Evolutionary conservation across 1,140 invertebrate species (phyloP).

Genomic region (Pachypeltis micranthus): DNA sequence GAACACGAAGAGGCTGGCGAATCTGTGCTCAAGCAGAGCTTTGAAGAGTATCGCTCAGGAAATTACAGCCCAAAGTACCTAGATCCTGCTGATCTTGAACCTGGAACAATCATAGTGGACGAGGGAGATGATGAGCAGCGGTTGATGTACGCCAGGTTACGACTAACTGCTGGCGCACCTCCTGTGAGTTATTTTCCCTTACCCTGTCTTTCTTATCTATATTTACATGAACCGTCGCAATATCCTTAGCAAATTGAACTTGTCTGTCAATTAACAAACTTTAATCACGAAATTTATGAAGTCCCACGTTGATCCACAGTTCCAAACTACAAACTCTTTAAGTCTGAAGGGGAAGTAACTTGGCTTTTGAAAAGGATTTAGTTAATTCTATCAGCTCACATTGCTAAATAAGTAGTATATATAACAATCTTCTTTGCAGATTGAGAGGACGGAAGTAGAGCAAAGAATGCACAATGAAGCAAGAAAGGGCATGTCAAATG

Average conservation of each 20-base stretch:
- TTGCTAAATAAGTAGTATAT: too few relatives aligned
- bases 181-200: slow-evolving; percentile 18
- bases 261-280: too few relatives aligned
- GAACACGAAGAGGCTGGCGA: slow-evolving; percentile 38
- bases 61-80: slow-evolving; percentile 75
- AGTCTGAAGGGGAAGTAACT: too few relatives aligned
- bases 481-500: slow-evolving; percentile 73
- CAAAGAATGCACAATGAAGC: slow-evolving; percentile 62
- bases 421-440: slow-evolving; percentile 34
- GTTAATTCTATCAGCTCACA: too few relatives aligned
- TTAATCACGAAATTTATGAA: too few relatives aligned
- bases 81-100: slow-evolving; percentile 55
- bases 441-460: slow-evolving; percentile 44
- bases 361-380: too few relatives aligned
- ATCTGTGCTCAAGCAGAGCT: slow-evolving; percentile 46
- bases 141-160: slow-evolving; percentile 56
- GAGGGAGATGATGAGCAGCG: slow-evolving; percentile 67
- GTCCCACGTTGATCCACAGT: too few relatives aligned
- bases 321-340: too few relatives aligned
- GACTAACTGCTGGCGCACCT: slow-evolving; percentile 31
- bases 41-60: slow-evolving; percentile 62
- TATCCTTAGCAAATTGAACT: too few relatives aligned
- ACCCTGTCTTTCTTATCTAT: not conserved
- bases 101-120: slow-evolving; percentile 65
- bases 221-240: too few relatives aligned